Evolutionary conservation across 2,888 invertebrate species (phyloP).

Genomic region (Thereva unica): DNA sequence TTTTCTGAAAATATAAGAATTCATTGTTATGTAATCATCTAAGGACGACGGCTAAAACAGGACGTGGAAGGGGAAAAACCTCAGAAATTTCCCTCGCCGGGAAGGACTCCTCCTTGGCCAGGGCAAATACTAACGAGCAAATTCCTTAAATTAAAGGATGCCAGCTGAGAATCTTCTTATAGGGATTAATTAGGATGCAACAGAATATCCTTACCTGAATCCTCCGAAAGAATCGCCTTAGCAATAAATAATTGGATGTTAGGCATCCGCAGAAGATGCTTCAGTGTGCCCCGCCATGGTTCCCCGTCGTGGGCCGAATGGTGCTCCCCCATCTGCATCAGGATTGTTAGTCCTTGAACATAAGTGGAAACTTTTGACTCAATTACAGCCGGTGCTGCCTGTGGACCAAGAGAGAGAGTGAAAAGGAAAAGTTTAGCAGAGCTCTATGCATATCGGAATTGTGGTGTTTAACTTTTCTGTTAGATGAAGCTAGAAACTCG

Average conservation of each 20-base stretch:
- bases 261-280: no score
- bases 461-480: conserved; percentile 7
- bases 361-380: no score
- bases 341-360: no score
- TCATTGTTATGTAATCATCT: conserved; percentile 1
- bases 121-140: conserved; percentile 32
- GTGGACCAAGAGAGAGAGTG: background rate
- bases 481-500: conserved; percentile 3
- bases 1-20: conserved; percentile 16
- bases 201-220: background rate
- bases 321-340: no score
- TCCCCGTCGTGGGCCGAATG: no score
- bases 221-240: background rate
- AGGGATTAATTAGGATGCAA: background rate
- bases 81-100: conserved; percentile 31
- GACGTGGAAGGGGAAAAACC: conserved; percentile 5
- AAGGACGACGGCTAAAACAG: background rate
- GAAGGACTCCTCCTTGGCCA: conserved; percentile 34
- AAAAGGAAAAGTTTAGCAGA: conserved; percentile 1
- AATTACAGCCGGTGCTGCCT: background rate
- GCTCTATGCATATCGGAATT: background rate
- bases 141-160: conserved; percentile 24
- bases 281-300: no score
- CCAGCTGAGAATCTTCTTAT: conserved; percentile 5
- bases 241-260: no score